Conservation (phyloP, 2,113 vertebrate genomes). For the Dicentrarchus labrax region DNA sequence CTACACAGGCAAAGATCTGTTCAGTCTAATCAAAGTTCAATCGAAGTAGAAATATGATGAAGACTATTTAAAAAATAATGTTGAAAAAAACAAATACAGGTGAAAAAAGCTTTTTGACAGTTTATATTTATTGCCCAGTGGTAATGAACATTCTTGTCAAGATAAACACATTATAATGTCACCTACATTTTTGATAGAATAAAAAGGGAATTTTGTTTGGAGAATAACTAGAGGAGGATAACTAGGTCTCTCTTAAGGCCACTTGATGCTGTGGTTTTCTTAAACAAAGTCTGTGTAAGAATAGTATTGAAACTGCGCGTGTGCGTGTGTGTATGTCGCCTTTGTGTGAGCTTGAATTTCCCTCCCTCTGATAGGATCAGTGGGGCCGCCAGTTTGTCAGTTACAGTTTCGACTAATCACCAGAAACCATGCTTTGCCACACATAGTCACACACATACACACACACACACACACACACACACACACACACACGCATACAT, state of each 20-base stretch:
- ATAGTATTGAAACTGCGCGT: conserved; percentile 6
- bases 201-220: not conserved
- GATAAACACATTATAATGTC: not conserved
- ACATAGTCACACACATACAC: conserved; percentile 8
- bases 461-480: conserved; percentile 11
- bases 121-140: not conserved
- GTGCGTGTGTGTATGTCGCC: not conserved
- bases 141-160: too few relatives aligned
- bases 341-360: conserved; percentile 24
- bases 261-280: not conserved
- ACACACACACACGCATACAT: conserved; percentile 1
- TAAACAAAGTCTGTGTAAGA: conserved; percentile 2
- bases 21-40: not conserved
- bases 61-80: not conserved
- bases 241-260: not conserved
- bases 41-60: not conserved
- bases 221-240: not conserved
- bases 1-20: not conserved
- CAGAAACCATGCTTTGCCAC: conserved; percentile 54
- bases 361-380: conserved; percentile 73
- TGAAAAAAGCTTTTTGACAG: not conserved
- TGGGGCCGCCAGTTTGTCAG: conserved; percentile 65
- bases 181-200: not conserved
- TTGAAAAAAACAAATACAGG: not conserved
- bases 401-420: conserved; percentile 79